Base-by-base conservation (phyloP, 2,888 invertebrate genomes). In the Argyresthia goedartella region DNA sequence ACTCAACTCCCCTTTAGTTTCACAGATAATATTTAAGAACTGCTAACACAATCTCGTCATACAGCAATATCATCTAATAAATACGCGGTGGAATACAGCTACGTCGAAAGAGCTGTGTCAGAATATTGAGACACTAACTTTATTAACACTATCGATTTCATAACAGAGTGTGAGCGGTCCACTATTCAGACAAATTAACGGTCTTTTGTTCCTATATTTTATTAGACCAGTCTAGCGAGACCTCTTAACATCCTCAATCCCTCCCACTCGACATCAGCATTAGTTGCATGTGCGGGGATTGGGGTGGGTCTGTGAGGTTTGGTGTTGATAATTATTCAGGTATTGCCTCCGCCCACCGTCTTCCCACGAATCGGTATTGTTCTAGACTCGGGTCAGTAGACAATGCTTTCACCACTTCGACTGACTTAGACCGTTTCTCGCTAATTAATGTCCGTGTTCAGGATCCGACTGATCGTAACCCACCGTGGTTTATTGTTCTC, bases 341-440 rank as follows among this genome's bases (percentile, higher is more conserved):
- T 52, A 49, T 46, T 57, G 55, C 53, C 76, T 65, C 67, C 73
- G 59, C 76, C 76, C 60, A 73, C 74, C 55, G 53, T 49, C 76
- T 69, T 76, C 77, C 76, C 75, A 79, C 75, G 57, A 34, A 59
- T 50, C 59, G 56, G 59, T 60, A 60, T 59, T 60, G 63, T 64
- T 63, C 62, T 64, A 56, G 55, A 50, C 58, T n/a, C 46, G 53
- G 59, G 57, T 56, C 50, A 50, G n/a, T 42, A 71, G 68, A 78
- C 78, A 80, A 80, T 73, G 76, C 80, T 81, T 81, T 81, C 80
- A 76, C 80, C 70, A 64, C 63, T 58, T 60, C 62, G 54, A 55
- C 14, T 8, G 33, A 39, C 49, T 51, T 15, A 35, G 63, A 71
- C 70, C 69, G 67, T 70, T 69, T 69, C 62, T 25, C 60, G 68